Conservation (phyloP, 1,140 invertebrate genomes). For the Pseudobourletiella spinata region DNA sequence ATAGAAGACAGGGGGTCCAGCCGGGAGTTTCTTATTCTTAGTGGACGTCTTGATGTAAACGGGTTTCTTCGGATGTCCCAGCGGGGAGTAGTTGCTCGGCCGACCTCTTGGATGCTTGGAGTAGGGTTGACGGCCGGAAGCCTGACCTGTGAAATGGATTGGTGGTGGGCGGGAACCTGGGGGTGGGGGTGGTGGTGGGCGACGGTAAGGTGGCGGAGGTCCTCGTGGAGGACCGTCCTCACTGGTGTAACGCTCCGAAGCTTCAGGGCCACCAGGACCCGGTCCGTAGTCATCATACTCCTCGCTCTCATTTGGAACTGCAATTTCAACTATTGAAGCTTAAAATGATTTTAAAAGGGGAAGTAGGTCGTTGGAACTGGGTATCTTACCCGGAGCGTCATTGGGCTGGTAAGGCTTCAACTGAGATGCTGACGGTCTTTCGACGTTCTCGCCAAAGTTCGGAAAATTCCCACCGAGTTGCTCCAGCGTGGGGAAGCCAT, state of each 20-base stretch:
- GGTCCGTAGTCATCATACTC: not conserved
- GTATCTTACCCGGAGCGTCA: too few relatives aligned
- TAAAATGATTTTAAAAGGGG: too few relatives aligned
- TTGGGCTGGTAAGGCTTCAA: not conserved
- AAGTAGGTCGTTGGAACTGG: too few relatives aligned
- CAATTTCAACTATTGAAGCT: too few relatives aligned
- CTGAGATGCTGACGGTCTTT: not conserved
- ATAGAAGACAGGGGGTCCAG: slow-evolving; percentile 32
- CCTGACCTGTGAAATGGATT: too few relatives aligned
- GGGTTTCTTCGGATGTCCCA: slow-evolving; percentile 13
- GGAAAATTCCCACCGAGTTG: slow-evolving; percentile 22
- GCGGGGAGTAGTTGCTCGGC: not conserved
- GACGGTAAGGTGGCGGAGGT: not conserved
- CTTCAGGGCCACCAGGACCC: too few relatives aligned
- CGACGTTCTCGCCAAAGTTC: slow-evolving; percentile 6
- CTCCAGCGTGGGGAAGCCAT: slow-evolving; percentile 25
- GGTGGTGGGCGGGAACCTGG: too few relatives aligned
- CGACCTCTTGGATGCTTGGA: not conserved
- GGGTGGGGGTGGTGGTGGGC: not conserved
- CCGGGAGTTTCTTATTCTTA: slow-evolving; percentile 22
- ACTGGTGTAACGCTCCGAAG: too few relatives aligned
- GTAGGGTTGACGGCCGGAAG: too few relatives aligned
- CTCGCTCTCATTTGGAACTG: not conserved
- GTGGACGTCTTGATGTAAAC: slow-evolving; percentile 30
- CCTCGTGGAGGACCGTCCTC: not conserved